A percentile compares a stretch with the other conserved stretches of the same genome.
These are phyloP conservation scores for Syritta pipiens DNA, from an alignment of 2,888 invertebrate genomes.

Conservation along the genomic window DNA sequence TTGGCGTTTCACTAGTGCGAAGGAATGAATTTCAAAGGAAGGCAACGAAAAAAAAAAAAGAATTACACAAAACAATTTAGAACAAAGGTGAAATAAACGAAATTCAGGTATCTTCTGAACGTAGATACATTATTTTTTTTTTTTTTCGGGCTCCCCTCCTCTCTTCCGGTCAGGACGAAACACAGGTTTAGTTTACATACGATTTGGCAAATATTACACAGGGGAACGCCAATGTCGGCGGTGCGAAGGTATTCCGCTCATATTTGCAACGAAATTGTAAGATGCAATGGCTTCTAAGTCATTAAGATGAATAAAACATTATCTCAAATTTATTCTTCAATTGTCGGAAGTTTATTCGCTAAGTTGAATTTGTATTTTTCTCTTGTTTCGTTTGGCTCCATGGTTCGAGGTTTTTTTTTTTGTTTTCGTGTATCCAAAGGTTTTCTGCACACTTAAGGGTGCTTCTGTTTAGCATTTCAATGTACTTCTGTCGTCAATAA, in stretches of 20 bases:
- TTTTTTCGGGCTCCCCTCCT: constrained; percentile 2
- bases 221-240: constrained; percentile 61
- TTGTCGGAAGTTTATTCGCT: constrained; percentile 64
- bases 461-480: constrained; percentile 56
- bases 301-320: constrained; percentile 69
- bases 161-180: no score
- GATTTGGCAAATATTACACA: constrained; percentile 66
- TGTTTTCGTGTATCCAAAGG: neutral
- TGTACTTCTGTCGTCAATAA: constrained; percentile 56
- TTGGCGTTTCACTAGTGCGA: neutral
- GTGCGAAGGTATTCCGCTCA: constrained; percentile 60
- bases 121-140: constrained; percentile 29
- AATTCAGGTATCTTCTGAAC: constrained; percentile 9
- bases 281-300: constrained; percentile 65
- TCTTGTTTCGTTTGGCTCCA: no score
- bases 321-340: constrained; percentile 65
- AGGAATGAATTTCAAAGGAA: neutral
- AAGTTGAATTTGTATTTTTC: constrained; percentile 40
- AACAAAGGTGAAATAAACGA: constrained; percentile 14
- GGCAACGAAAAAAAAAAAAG: constrained; percentile 6
- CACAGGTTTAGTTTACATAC: constrained; percentile 64
- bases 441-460: constrained; percentile 56
- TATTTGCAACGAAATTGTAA: constrained; percentile 62
- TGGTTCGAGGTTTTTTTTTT: no score
- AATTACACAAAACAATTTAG: constrained; percentile 41